These are phyloP conservation scores for Cyanoderma ruficeps DNA, from an alignment of 2,113 vertebrate species.

Conservation along the genomic window DNA sequence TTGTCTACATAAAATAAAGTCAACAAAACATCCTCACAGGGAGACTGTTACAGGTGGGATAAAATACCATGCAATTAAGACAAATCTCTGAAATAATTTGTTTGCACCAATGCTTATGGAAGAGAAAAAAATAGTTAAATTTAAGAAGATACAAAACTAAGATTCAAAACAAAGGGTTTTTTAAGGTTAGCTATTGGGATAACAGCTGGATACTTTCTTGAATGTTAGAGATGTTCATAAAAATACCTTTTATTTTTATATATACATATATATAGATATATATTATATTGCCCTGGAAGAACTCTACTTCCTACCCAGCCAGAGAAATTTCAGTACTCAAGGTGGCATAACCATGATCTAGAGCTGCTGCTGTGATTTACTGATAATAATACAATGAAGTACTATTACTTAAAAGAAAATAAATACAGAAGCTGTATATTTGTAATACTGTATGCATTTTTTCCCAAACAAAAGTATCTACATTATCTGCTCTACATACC, in stretches of 20 bases:
- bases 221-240: background rate
- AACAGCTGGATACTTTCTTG: background rate
- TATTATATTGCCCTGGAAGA: background rate
- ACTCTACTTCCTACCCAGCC: background rate
- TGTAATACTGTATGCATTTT: background rate
- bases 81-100: background rate
- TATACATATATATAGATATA: background rate
- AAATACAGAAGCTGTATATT: fast-evolving
- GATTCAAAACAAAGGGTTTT: background rate
- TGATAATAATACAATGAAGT: background rate
- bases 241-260: background rate
- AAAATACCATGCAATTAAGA: background rate
- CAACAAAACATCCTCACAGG: background rate
- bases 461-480: background rate
- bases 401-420: background rate
- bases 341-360: background rate
- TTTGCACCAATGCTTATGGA: background rate
- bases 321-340: background rate
- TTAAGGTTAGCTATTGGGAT: background rate
- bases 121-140: background rate
- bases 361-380: background rate
- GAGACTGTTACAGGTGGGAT: background rate
- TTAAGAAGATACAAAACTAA: background rate
- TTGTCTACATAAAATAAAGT: background rate
- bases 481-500: background rate